Evolutionary conservation across 1,140 invertebrate genomes (phyloP), one percentile per base, ranked within the genome.

Genomic region (Drosophila hydei): DNA sequence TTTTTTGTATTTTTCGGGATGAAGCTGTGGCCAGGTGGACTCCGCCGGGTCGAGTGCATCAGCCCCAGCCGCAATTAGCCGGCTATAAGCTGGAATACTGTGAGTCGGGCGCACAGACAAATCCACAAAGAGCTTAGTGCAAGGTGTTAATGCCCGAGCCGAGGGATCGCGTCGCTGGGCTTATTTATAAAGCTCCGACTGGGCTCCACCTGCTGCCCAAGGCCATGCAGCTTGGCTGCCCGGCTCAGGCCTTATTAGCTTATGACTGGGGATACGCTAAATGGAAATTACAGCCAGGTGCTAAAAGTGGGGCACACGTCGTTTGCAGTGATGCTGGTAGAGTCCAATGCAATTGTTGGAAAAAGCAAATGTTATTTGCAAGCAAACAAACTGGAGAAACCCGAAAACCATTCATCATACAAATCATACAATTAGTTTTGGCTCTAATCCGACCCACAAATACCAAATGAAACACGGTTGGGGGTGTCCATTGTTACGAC

Each of bases 361-460:
- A 64, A 81, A 75, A 79, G 72, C 72, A 87, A 87, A 87, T 87
- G 78, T 87, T 87, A 88, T 87, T 88, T 77, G 70, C 68, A 59
- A 76, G 83, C 83, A 88, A 87, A 88, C 83, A 88, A 60, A 52
- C 56, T 47, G 45, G 45, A 47, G 70, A 56, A 87, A 81, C 74
- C 83, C 68, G 65, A 87, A 87, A 87, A 79, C 83, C 84, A 87
- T 87, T 87, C 83, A 87, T 21, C 43, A 45, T 45, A 45, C 43
- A 45, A 45, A 87, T 87, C 83, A 75, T 68, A 87, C 83, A 87
- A 87, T 88, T 87, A 87, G 78, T 45, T 33, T 81, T 83, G 72
- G 68, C 78, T 85, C 83, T 87, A 87, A 87, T 87, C 83, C 83
- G 83, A 72, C 72, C 72, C 75, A 87, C 83, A 87, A 87, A 87